These are phyloP conservation scores for Sisor rabdophorus DNA, from an alignment of 2,113 vertebrate species.

Conservation along the genomic window DNA sequence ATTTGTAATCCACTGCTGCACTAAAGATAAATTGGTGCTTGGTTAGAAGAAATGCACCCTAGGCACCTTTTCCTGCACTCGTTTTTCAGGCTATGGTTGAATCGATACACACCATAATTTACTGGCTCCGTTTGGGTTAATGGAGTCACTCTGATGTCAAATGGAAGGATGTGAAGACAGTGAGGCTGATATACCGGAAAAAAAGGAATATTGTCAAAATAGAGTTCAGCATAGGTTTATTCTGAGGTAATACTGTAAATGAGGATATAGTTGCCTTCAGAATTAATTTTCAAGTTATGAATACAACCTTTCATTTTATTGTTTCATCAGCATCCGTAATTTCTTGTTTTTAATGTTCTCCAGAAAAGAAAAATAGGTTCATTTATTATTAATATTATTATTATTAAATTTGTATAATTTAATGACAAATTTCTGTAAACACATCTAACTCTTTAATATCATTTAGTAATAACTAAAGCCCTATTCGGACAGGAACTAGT, in stretches of 20 bases:
- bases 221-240: slow-evolving; percentile 31
- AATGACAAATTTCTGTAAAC: no score
- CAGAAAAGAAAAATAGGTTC: no score
- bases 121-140: slow-evolving; percentile 62
- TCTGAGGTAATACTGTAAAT: slow-evolving; percentile 19
- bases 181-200: slow-evolving; percentile 56
- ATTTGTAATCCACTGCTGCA: slow-evolving; percentile 50
- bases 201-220: slow-evolving; percentile 56
- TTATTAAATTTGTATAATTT: no score
- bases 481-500: no score
- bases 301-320: background rate
- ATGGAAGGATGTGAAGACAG: slow-evolving; percentile 57
- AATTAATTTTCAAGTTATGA: slow-evolving; percentile 10
- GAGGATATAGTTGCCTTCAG: background rate
- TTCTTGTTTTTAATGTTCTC: background rate
- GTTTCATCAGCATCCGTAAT: background rate
- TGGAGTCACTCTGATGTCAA: slow-evolving; percentile 67
- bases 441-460: no score
- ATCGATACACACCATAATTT: slow-evolving; percentile 68
- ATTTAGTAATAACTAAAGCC: no score
- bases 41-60: slow-evolving; percentile 58
- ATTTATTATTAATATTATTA: no score
- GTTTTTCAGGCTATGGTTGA: slow-evolving; percentile 61
- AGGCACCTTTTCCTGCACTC: slow-evolving; percentile 47
- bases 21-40: slow-evolving; percentile 57